A percentile compares a stretch with the other conserved stretches of the same genome.
Conservation (phyloP, 1,140 invertebrate genomes). For the Apis laboriosa region DNA sequence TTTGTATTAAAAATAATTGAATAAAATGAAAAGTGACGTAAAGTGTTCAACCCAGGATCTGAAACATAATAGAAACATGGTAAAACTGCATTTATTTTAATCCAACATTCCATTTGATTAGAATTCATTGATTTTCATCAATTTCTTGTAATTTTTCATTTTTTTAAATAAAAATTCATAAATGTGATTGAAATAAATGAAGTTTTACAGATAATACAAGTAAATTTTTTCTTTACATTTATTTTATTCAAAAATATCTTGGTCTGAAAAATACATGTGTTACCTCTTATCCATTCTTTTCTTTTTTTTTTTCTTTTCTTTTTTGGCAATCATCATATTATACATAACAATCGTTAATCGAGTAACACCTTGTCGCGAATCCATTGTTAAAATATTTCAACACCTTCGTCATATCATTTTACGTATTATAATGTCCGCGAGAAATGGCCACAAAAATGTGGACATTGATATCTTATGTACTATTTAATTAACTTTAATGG, state of each 20-base stretch:
- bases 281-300: conserved; percentile 45
- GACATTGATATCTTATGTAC: not conserved
- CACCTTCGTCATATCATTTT: conserved; percentile 15
- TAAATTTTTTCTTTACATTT: conserved; percentile 68
- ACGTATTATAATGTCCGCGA: not conserved
- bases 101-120: too few species aligned
- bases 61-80: not conserved
- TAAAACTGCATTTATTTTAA: not conserved
- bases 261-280: conserved; percentile 78
- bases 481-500: conserved; percentile 28
- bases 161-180: not conserved
- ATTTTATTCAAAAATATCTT: conserved; percentile 80
- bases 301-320: conserved; percentile 61
- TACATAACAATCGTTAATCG: conserved; percentile 69
- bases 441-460: not conserved
- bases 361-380: conserved; percentile 61
- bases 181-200: not conserved
- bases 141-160: too few species aligned
- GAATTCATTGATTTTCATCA: too few species aligned
- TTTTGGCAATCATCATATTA: conserved; percentile 74
- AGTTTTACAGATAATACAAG: not conserved
- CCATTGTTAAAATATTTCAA: conserved; percentile 37
- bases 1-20: not conserved
- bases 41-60: not conserved
- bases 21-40: not conserved